phyloP scores from a whole-genome alignment of 2,888 invertebrate species.

The Lathronympha strigana region DNA sequence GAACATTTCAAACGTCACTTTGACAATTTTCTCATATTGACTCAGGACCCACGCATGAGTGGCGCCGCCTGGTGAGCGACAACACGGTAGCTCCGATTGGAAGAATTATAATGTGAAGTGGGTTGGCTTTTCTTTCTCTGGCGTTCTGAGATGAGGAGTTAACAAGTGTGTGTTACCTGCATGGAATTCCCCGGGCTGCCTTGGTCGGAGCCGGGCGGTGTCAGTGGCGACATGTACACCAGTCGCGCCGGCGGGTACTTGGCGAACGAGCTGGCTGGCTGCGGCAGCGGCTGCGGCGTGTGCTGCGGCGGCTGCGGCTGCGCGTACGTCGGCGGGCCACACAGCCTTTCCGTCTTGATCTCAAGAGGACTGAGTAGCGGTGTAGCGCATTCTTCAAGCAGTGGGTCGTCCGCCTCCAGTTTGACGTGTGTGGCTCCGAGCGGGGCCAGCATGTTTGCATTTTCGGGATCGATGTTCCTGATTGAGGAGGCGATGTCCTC shows the following conservation, averaged over 20 bases:
- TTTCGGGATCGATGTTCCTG: conserved; percentile 95
- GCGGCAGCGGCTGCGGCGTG: conserved; percentile 66
- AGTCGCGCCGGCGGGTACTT: conserved; percentile 78
- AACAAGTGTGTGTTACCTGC: conserved; percentile 68
- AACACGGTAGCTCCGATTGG: too few species aligned
- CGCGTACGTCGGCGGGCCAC: conserved; percentile 83
- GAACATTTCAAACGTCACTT: too few species aligned
- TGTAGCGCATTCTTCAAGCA: conserved; percentile 86
- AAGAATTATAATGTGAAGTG: neutral
- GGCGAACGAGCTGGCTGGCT: conserved; percentile 67
- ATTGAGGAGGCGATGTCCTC: conserved; percentile 96
- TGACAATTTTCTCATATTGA: too few species aligned
- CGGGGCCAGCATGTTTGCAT: conserved; percentile 92
- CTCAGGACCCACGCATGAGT: too few species aligned
- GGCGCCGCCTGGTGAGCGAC: too few species aligned
- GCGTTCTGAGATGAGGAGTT: conserved; percentile 12
- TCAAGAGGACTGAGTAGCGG: conserved; percentile 91
- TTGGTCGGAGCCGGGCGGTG: conserved; percentile 95
- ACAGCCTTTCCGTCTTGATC: conserved; percentile 90
- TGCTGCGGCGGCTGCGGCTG: conserved; percentile 57
- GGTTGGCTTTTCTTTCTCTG: neutral
- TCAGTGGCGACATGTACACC: conserved; percentile 92
- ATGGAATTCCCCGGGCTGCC: conserved; percentile 91
- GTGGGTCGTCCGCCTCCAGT: conserved; percentile 87
- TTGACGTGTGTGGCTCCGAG: conserved; percentile 88